phyloP scores from a whole-genome alignment of 2,113 vertebrate genomes.

The Pseudopodoces humilis region DNA sequence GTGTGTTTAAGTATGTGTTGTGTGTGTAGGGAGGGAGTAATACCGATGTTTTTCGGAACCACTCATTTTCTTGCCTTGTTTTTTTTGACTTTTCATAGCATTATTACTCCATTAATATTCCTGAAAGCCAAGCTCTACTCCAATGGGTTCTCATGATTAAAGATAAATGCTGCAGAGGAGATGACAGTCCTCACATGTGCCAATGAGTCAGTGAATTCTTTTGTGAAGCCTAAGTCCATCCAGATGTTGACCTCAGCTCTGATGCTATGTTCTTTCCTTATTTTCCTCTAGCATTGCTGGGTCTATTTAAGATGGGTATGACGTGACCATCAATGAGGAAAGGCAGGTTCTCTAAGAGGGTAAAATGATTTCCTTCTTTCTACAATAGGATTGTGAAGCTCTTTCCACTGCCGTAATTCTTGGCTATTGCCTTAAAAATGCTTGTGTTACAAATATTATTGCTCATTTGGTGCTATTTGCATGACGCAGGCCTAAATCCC shows the following conservation, averaged over 20 bases:
- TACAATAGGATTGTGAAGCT: constrained; percentile 7
- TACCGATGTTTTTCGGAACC: neutral
- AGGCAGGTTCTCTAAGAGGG: neutral
- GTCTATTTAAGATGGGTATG: constrained; percentile 32
- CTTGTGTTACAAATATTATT: constrained; percentile 15
- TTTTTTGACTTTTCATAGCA: constrained; percentile 10
- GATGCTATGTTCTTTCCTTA: constrained; percentile 28
- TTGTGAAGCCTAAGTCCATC: constrained; percentile 57
- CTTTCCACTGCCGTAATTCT: neutral
- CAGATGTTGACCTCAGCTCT: constrained; percentile 65
- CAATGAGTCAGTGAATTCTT: constrained; percentile 65
- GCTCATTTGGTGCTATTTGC: neutral
- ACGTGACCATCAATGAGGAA: constrained; percentile 32
- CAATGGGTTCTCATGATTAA: constrained; percentile 31
- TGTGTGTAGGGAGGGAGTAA: neutral
- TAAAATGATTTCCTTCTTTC: neutral
- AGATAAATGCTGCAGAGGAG: constrained; percentile 32
- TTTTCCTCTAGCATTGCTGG: constrained; percentile 25
- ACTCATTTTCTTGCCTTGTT: neutral
- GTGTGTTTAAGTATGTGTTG: neutral
- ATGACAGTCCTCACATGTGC: constrained; percentile 57
- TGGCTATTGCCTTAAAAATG: neutral
- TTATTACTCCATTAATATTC: constrained; percentile 50
- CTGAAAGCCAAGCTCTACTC: constrained; percentile 33
- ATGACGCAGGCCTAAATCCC: neutral